Conservation (phyloP, 2,797 vertebrate genomes). For the Brachyrhaphis roseni region DNA sequence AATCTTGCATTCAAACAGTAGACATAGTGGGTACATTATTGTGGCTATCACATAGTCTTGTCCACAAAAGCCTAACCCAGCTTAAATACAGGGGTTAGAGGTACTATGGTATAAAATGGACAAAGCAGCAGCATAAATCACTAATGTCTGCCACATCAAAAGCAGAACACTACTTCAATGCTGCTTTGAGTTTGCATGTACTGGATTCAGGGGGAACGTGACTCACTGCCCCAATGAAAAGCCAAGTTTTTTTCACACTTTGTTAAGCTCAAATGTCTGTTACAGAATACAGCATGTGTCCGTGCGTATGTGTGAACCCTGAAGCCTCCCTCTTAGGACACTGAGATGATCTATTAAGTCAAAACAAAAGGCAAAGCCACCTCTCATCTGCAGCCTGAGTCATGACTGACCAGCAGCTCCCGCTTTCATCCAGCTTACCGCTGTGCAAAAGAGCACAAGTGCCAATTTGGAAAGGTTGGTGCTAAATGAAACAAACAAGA, state of each 20-base stretch:
- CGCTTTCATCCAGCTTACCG: conserved; percentile 24
- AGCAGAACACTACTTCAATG: conserved; percentile 17
- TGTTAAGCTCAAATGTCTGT: conserved; percentile 17
- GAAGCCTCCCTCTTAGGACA: conserved; percentile 17
- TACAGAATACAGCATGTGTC: conserved; percentile 15
- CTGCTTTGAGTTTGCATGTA: conserved; percentile 25
- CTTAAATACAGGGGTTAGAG: background rate
- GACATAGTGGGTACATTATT: background rate
- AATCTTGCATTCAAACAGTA: background rate
- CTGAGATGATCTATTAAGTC: conserved; percentile 23
- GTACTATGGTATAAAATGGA: conserved; percentile 18
- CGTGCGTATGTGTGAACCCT: conserved; percentile 10
- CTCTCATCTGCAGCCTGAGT: conserved; percentile 31
- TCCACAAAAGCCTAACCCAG: conserved; percentile 4
- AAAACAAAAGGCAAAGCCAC: conserved; percentile 10
- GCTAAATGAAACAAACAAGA: conserved; percentile 54
- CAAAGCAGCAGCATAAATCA: conserved; percentile 15
- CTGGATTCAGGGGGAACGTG: conserved; percentile 12
- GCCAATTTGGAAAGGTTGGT: conserved; percentile 31
- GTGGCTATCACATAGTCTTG: background rate
- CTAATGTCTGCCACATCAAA: conserved; percentile 16
- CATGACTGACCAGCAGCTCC: conserved; percentile 20
- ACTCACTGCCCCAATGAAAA: conserved; percentile 27
- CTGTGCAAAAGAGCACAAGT: conserved; percentile 33
- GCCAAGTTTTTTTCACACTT: conserved; percentile 28